phyloP scores from a whole-genome alignment of 2,113 vertebrate genomes.

The Holacanthus passer region DNA sequence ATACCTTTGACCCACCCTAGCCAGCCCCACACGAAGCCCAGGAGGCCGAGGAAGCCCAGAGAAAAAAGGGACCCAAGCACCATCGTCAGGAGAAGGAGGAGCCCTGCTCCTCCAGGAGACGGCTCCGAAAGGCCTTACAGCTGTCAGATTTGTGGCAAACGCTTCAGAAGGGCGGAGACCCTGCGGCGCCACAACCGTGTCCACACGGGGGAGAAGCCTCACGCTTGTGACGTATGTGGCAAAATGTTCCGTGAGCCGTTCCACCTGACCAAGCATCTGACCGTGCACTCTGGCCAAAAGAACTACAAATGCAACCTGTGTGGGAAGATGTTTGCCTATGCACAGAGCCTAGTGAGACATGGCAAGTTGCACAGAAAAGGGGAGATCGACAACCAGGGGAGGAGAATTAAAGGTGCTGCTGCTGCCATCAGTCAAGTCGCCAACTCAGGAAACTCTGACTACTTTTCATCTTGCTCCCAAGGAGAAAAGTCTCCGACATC shows the following conservation, averaged over 20 bases:
- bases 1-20: constrained; percentile 83
- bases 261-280: constrained; percentile 86
- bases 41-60: constrained; percentile 81
- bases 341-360: constrained; percentile 86
- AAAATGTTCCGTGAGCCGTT: constrained; percentile 87
- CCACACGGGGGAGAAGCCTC: constrained; percentile 82
- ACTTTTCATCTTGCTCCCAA: constrained; percentile 82
- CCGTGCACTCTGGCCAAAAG: constrained; percentile 86
- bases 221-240: constrained; percentile 85
- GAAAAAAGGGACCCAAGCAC: constrained; percentile 81
- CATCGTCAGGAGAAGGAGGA: constrained; percentile 75
- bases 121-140: constrained; percentile 89
- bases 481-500: constrained; percentile 82
- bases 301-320: constrained; percentile 87
- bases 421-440: constrained; percentile 66
- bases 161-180: constrained; percentile 80
- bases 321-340: constrained; percentile 87
- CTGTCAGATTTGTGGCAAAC: constrained; percentile 89
- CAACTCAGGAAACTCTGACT: constrained; percentile 76
- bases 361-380: constrained; percentile 84
- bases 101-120: constrained; percentile 69
- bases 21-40: constrained; percentile 78
- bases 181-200: constrained; percentile 82
- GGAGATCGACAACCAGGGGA: constrained; percentile 81
- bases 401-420: constrained; percentile 76